Base-by-base conservation (phyloP, 2,797 vertebrate species). In the Labeo calbasu region DNA sequence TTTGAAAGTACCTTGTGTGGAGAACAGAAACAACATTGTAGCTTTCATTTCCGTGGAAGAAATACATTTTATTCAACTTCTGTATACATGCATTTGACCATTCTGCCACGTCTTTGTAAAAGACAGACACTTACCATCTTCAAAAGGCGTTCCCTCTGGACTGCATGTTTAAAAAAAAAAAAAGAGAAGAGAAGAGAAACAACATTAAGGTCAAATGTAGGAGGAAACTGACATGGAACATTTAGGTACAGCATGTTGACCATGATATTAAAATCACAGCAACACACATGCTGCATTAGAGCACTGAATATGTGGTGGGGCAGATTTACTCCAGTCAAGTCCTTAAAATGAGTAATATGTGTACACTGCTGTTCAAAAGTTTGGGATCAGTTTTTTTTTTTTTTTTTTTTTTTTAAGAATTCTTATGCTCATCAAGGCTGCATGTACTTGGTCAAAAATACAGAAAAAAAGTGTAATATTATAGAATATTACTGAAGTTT, bases 81-180 rank as follows among this genome's bases (percentile, higher is more conserved):
- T 51, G 25, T 65, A 40, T 5, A 65, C 8, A 8, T 4, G 23
- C 14, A 32, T 43, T 75, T 25, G 6, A 59, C 19, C 46, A 43
- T 4, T 6, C 5, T 11, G 28, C 1, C 14, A n/a, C 5, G 12
- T 36, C 5, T 9, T 19, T 4, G 0, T 61, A 68, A n/a, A 8
- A 72, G 7, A 53, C 21, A 11, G 66, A 81, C 63, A 94, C 96
- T 96, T 91, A 99, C 98, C 98, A 88, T 99, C 97, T 92, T 99
- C 98, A 94, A 99, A 99, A 0, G 98, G 98, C 73, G 98, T 99
- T 91, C 98, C 98, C 89, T 99, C 98, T 51, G 98, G 98, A 83
- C 98, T 99, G 91, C 40, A 86, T 57, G 53, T 32, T 84, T 7
- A 79, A 89, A 86, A 6, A 15, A 36, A 36, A 32, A 32, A 32